Evolutionary conservation across 2,888 invertebrate genomes (phyloP).

Genomic region (Agrochola litura): DNA sequence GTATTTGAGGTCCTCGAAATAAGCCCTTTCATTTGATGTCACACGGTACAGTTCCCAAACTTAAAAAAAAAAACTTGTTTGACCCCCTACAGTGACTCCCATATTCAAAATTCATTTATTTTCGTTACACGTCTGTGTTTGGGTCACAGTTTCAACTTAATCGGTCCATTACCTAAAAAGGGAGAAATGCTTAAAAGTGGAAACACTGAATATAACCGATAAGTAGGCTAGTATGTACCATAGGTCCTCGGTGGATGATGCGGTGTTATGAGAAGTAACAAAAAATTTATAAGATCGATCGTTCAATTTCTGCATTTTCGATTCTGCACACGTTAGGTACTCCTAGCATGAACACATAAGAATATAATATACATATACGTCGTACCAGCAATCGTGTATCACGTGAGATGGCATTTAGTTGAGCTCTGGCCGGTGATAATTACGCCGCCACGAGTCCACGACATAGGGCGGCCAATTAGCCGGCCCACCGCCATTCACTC

Average conservation of each 20-base stretch:
- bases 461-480: slow-evolving; percentile 75
- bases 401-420: slow-evolving; percentile 69
- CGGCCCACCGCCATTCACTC: slow-evolving; percentile 75
- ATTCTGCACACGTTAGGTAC: slow-evolving; percentile 1
- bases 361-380: slow-evolving; percentile 4
- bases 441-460: slow-evolving; percentile 75
- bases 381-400: slow-evolving; percentile 45
- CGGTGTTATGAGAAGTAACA: background rate
- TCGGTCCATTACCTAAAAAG: too few species aligned
- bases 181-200: too few species aligned
- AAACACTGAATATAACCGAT: too few species aligned
- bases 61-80: too few species aligned
- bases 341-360: slow-evolving; percentile 11
- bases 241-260: background rate
- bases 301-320: background rate
- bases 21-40: too few species aligned
- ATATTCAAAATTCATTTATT: too few species aligned
- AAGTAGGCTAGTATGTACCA: too few species aligned
- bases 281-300: background rate
- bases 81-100: too few species aligned
- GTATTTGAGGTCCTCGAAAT: too few species aligned
- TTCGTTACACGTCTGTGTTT: too few species aligned
- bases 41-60: too few species aligned
- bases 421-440: slow-evolving; percentile 75
- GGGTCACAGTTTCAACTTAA: too few species aligned